These are phyloP conservation scores for Forbesichthys agassizii DNA, from an alignment of 2,113 vertebrate genomes.

Conservation along the genomic window DNA sequence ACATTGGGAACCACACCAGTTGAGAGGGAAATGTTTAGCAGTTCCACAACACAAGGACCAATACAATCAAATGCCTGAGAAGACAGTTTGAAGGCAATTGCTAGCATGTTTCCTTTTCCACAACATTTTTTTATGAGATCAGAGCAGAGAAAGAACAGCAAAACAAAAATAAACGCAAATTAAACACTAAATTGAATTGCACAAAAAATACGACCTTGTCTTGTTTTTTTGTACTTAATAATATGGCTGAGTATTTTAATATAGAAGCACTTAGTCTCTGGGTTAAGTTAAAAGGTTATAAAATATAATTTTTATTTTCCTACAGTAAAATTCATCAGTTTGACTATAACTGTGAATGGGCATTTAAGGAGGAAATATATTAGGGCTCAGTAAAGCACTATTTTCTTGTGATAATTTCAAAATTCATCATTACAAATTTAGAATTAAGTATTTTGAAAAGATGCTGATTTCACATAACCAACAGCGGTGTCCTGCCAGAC, in stretches of 20 bases:
- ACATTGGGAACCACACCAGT: too few species aligned
- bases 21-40: too few species aligned
- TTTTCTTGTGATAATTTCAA: slow-evolving; percentile 38
- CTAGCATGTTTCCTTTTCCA: not conserved
- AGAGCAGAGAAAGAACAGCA: too few species aligned
- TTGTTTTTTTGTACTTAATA: not conserved
- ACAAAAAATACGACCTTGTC: not conserved
- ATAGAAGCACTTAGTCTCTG: slow-evolving; percentile 40
- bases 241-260: slow-evolving; percentile 49
- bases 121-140: too few species aligned
- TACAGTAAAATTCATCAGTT: slow-evolving; percentile 49
- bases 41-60: too few species aligned
- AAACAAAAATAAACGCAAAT: too few species aligned
- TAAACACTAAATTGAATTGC: not conserved
- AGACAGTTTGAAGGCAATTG: not conserved
- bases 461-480: too few species aligned
- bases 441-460: slow-evolving; percentile 29
- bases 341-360: slow-evolving; percentile 45
- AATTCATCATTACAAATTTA: slow-evolving; percentile 14
- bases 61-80: too few species aligned
- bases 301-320: slow-evolving; percentile 58
- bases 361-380: slow-evolving; percentile 41
- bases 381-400: slow-evolving; percentile 35
- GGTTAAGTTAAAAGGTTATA: slow-evolving; percentile 39
- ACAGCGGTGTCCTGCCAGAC: too few species aligned